These are phyloP conservation scores for Chrysina gloriosa DNA, from an alignment of 2,888 invertebrate species.

Conservation along the genomic window DNA sequence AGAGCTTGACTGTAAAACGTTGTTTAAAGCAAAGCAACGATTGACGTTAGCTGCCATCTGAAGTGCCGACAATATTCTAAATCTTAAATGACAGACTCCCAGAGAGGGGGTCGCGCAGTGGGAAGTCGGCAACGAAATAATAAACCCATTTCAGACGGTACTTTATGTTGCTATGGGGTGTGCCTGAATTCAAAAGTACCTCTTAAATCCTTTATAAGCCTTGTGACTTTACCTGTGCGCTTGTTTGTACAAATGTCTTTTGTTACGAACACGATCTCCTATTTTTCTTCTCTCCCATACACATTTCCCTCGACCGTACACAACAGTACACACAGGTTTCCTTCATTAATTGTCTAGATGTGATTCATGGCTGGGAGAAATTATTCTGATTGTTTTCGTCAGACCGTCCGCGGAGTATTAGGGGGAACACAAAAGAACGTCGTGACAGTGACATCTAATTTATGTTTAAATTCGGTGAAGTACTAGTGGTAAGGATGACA, in stretches of 20 bases:
- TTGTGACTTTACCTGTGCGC: constrained; percentile 36
- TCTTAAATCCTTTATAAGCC: constrained; percentile 36
- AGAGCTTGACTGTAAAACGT: neutral
- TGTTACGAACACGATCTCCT: constrained; percentile 32
- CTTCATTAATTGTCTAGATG: constrained; percentile 30
- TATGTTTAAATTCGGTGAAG: constrained; percentile 8
- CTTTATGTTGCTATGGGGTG: constrained; percentile 37
- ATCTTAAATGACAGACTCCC: constrained; percentile 39
- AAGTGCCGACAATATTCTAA: constrained; percentile 43
- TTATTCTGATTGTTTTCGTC: constrained; percentile 31
- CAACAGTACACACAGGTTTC: constrained; percentile 19
- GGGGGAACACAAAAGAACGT: neutral
- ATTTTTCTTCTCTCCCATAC: constrained; percentile 16
- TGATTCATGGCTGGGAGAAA: constrained; percentile 28
- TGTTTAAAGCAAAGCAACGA: constrained; percentile 23
- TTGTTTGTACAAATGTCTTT: constrained; percentile 37
- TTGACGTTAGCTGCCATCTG: constrained; percentile 35
- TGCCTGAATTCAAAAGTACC: constrained; percentile 37
- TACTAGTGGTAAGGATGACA: neutral
- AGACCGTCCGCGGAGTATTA: constrained; percentile 6
- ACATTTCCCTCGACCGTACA: constrained; percentile 5
- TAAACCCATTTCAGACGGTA: constrained; percentile 38
- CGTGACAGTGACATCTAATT: constrained; percentile 29
- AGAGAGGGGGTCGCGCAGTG: constrained; percentile 40
- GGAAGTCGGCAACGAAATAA: constrained; percentile 40